These are phyloP conservation scores for Ceratitis capitata DNA, from an alignment of 1,140 invertebrate species.

Conservation along the genomic window DNA sequence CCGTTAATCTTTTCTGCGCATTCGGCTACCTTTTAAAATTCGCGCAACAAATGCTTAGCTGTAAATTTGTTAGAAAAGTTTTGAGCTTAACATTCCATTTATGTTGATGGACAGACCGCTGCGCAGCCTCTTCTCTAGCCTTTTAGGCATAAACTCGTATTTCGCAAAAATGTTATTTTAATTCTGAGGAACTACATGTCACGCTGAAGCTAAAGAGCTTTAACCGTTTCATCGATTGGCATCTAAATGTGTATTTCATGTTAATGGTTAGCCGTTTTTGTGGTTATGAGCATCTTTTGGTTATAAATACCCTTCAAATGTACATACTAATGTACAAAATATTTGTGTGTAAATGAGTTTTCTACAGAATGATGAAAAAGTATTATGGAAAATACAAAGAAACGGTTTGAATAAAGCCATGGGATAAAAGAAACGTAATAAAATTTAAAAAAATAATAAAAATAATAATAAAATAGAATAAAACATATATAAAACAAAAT, in stretches of 20 bases:
- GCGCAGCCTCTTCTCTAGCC: too few relatives aligned
- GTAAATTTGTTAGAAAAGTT: neutral
- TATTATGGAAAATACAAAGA: too few relatives aligned
- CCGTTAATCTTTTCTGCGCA: neutral
- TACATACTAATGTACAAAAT: too few relatives aligned
- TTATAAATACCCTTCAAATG: too few relatives aligned
- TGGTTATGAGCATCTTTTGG: too few relatives aligned
- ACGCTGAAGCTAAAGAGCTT: neutral
- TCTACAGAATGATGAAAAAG: neutral
- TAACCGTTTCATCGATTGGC: neutral
- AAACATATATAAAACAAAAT: too few relatives aligned
- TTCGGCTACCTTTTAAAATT: neutral
- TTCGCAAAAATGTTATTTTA: neutral
- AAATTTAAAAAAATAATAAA: neutral
- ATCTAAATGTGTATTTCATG: neutral
- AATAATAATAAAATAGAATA: neutral
- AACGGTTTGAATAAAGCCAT: too few relatives aligned
- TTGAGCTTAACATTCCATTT: neutral
- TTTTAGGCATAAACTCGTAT: neutral
- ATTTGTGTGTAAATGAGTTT: too few relatives aligned
- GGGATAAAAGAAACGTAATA: neutral
- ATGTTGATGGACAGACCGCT: neutral
- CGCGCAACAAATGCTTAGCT: neutral
- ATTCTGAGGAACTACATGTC: neutral
- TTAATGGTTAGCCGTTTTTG: neutral